These are phyloP conservation scores for Halotydeus destructor DNA, from an alignment of 1,140 invertebrate species.

Conservation along the genomic window DNA sequence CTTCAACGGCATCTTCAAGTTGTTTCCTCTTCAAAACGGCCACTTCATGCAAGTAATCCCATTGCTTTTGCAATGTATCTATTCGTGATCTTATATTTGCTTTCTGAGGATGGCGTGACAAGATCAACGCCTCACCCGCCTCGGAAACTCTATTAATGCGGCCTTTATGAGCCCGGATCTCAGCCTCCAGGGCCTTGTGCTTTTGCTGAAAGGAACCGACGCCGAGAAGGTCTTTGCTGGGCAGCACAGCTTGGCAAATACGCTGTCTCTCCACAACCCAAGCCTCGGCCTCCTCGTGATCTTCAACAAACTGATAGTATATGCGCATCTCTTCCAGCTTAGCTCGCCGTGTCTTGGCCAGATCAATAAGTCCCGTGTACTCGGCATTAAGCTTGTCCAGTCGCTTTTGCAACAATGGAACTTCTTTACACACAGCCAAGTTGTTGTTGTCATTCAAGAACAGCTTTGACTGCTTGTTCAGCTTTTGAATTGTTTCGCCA, in stretches of 20 bases:
- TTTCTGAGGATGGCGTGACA: constrained; percentile 17
- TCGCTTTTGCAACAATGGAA: constrained; percentile 57
- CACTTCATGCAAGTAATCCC: constrained; percentile 63
- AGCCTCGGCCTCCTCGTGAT: constrained; percentile 77
- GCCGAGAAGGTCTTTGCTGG: constrained; percentile 73
- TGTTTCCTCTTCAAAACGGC: constrained; percentile 58
- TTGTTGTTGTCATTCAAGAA: constrained; percentile 19
- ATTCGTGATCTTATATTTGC: constrained; percentile 32
- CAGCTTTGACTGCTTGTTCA: constrained; percentile 41
- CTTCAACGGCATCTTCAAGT: constrained; percentile 77
- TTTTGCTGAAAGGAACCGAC: constrained; percentile 77
- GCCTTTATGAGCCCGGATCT: constrained; percentile 60
- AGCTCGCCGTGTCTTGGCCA: constrained; percentile 74
- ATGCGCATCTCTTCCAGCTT: constrained; percentile 79
- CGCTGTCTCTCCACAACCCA: constrained; percentile 81
- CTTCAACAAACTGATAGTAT: constrained; percentile 80
- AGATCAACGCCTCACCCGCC: constrained; percentile 46
- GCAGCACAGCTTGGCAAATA: constrained; percentile 68
- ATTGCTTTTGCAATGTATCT: constrained; percentile 50
- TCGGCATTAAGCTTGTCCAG: constrained; percentile 80
- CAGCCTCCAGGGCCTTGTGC: constrained; percentile 78
- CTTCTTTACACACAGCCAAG: constrained; percentile 25
- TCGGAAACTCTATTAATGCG: constrained; percentile 54
- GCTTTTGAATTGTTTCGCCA: constrained; percentile 79
- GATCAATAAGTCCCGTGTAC: constrained; percentile 92